These are phyloP conservation scores for Solea solea DNA, from an alignment of 2,113 vertebrate genomes.

Conservation along the genomic window DNA sequence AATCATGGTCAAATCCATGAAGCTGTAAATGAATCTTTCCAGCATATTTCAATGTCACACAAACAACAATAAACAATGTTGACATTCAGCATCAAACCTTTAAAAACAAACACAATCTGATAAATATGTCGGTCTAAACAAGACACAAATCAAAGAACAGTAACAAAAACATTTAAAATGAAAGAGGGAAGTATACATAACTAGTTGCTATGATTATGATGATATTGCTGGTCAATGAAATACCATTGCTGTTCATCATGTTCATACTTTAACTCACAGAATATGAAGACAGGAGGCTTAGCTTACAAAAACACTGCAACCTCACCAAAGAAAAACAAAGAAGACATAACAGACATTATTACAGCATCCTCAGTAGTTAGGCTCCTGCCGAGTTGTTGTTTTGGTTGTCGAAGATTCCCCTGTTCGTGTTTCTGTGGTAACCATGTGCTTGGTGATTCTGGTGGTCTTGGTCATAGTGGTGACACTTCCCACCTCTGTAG, in stretches of 20 bases:
- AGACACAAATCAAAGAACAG: slow-evolving; percentile 41
- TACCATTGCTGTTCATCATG: slow-evolving; percentile 27
- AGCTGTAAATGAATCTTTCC: slow-evolving; percentile 28
- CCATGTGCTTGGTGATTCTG: slow-evolving; percentile 67
- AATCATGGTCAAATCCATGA: slow-evolving; percentile 33
- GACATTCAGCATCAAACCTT: slow-evolving; percentile 58
- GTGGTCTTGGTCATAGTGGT: slow-evolving; percentile 71
- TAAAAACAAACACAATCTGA: slow-evolving; percentile 59
- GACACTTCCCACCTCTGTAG: slow-evolving; percentile 54
- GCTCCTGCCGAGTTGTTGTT: slow-evolving; percentile 27
- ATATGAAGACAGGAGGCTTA: slow-evolving; percentile 43
- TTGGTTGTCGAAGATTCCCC: slow-evolving; percentile 62
- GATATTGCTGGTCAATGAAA: slow-evolving; percentile 46
- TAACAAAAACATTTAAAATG: slow-evolving; percentile 64
- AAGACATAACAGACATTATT: slow-evolving; percentile 34
- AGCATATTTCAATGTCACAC: slow-evolving; percentile 41
- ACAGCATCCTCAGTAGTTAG: slow-evolving; percentile 54
- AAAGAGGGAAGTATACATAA: slow-evolving; percentile 58
- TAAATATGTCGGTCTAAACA: slow-evolving; percentile 60
- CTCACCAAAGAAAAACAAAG: slow-evolving; percentile 37
- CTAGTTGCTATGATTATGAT: slow-evolving; percentile 44
- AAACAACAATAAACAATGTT: slow-evolving; percentile 65
- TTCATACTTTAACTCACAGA: slow-evolving; percentile 40
- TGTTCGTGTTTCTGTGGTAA: slow-evolving; percentile 64
- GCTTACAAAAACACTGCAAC: slow-evolving; percentile 60